Evolutionary conservation across 2,113 vertebrate species (phyloP).

Genomic region (Oxyruncus cristatus): DNA sequence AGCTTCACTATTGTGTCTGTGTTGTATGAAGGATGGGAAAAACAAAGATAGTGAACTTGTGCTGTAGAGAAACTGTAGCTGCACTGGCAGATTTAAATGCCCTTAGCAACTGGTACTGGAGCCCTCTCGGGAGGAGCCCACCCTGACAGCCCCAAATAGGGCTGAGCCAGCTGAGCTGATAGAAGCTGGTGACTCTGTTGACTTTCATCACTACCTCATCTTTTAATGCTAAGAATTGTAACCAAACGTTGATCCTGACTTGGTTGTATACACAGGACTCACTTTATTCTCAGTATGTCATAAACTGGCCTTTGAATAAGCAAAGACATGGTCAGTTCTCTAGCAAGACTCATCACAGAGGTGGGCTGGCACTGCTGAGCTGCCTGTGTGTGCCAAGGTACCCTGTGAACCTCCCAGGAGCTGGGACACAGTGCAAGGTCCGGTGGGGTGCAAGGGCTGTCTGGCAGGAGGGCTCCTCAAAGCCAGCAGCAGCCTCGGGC

Average conservation of each 20-base stretch:
- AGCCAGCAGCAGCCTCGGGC: not conserved
- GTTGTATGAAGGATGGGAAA: not conserved
- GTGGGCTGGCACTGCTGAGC: not conserved
- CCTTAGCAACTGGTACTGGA: not conserved
- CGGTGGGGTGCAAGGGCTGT: accelerated
- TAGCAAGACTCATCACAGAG: not conserved
- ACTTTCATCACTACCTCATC: not conserved
- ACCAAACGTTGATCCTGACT: not conserved
- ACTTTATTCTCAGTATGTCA: not conserved
- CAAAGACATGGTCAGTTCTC: not conserved
- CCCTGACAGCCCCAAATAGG: accelerated
- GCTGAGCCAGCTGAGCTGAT: not conserved
- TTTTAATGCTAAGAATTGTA: not conserved
- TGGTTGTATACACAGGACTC: not conserved
- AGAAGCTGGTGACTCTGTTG: not conserved
- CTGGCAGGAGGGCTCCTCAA: accelerated
- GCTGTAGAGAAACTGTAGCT: not conserved
- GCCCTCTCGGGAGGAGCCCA: not conserved
- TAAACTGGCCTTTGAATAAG: not conserved
- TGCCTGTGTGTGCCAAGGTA: accelerated
- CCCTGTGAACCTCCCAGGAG: not conserved
- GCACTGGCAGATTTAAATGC: not conserved
- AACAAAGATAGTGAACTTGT: not conserved
- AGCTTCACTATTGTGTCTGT: not conserved
- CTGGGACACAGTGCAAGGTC: not conserved